Conservation (phyloP, 2,113 vertebrate species). For the Corynorhinus townsendii region DNA sequence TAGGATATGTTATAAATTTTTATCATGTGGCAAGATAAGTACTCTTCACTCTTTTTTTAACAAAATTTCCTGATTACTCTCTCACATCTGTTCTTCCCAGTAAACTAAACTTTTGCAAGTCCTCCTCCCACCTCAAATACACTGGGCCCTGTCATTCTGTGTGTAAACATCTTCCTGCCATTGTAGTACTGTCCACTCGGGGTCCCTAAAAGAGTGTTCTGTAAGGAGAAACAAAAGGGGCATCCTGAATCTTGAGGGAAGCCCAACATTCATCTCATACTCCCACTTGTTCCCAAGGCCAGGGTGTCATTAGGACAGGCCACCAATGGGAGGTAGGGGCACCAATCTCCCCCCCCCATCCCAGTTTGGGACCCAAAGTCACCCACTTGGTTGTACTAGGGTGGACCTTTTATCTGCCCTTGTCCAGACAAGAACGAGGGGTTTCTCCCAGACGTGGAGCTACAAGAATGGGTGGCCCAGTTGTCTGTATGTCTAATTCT, state of each 20-base stretch:
- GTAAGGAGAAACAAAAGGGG: not conserved
- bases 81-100: not conserved
- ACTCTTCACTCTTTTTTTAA: not conserved
- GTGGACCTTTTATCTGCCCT: not conserved
- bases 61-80: not conserved
- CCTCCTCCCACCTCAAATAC: not conserved
- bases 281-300: not conserved
- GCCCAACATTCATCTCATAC: not conserved
- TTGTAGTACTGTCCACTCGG: not conserved
- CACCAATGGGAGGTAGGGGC: not conserved
- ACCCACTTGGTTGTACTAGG: not conserved
- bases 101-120: not conserved
- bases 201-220: not conserved
- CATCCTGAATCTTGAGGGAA: not conserved
- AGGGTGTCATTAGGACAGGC: not conserved
- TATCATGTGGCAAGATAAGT: not conserved
- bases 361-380: not conserved
- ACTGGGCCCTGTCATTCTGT: not conserved
- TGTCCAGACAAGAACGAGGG: not conserved
- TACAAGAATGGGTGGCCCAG: not conserved
- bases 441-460: not conserved
- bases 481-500: not conserved
- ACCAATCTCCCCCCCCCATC: not conserved
- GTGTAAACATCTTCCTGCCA: not conserved
- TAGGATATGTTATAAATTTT: constrained; percentile 7